phyloP scores from a whole-genome alignment of 2,113 vertebrate genomes.

The Bubo scandiacus region DNA sequence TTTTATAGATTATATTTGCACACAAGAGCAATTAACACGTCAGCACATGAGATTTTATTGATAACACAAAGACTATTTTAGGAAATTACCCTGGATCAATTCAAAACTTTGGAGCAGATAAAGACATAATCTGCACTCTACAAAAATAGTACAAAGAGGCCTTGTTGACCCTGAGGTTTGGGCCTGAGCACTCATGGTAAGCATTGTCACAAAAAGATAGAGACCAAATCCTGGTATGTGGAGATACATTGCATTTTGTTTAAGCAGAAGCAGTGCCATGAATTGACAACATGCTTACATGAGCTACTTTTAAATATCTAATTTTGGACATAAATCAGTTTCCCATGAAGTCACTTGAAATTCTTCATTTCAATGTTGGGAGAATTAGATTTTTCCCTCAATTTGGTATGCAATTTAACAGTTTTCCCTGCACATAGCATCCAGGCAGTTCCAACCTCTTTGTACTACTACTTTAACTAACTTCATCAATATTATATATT shows the following conservation, averaged over 20 bases:
- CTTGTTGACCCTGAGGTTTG: neutral
- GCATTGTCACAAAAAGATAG: neutral
- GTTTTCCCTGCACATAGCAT: accelerated
- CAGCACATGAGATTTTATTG: neutral
- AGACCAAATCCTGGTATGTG: neutral
- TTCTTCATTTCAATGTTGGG: neutral
- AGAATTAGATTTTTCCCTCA: neutral
- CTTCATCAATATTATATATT: neutral
- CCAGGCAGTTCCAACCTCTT: neutral
- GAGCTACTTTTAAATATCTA: neutral
- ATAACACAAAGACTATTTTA: neutral
- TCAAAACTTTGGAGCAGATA: neutral
- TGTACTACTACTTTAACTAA: neutral
- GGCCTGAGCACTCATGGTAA: neutral
- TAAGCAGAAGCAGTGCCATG: neutral
- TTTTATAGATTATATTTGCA: neutral
- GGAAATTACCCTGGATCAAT: neutral
- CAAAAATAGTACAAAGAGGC: accelerated
- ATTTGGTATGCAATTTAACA: neutral
- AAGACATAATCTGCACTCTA: neutral
- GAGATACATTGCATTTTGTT: neutral
- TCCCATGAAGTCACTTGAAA: neutral
- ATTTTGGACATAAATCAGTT: neutral
- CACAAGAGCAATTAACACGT: neutral
- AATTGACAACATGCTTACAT: accelerated